Evolutionary conservation across 2,113 vertebrate genomes (phyloP).

Genomic region (Eidolon helvum): DNA sequence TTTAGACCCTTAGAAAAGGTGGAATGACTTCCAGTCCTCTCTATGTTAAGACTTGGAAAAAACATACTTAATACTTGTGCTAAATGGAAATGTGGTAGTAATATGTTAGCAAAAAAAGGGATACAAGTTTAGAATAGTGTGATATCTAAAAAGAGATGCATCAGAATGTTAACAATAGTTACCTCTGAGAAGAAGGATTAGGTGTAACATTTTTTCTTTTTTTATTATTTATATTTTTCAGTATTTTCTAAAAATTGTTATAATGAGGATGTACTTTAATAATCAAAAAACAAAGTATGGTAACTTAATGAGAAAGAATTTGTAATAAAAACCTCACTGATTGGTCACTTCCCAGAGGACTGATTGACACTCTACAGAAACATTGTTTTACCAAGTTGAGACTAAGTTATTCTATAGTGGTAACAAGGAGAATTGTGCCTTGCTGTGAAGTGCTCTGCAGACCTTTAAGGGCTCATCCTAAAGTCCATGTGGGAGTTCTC

Average conservation of each 20-base stretch:
- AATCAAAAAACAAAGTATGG: background rate
- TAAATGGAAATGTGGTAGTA: background rate
- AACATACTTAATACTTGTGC: background rate
- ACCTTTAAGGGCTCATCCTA: background rate
- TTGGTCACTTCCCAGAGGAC: background rate
- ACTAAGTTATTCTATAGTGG: background rate
- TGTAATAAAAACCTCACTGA: background rate
- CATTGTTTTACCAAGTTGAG: background rate
- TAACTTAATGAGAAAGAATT: slow-evolving; percentile 26
- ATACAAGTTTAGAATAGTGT: background rate
- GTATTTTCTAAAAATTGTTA: background rate
- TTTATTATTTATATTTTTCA: background rate
- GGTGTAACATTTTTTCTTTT: background rate
- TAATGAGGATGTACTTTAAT: background rate
- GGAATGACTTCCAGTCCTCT: background rate
- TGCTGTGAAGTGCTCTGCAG: background rate
- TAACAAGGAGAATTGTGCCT: background rate
- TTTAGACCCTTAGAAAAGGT: background rate
- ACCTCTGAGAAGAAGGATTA: background rate
- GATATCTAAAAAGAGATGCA: background rate
- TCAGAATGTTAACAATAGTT: background rate
- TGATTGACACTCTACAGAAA: background rate
- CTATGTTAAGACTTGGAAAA: slow-evolving; percentile 27
- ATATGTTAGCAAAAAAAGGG: background rate
- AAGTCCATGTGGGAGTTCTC: background rate